A percentile compares a stretch with the other conserved stretches of the same genome.
phyloP scores from a whole-genome alignment of 2,113 vertebrate genomes.

The Neogale vison region DNA sequence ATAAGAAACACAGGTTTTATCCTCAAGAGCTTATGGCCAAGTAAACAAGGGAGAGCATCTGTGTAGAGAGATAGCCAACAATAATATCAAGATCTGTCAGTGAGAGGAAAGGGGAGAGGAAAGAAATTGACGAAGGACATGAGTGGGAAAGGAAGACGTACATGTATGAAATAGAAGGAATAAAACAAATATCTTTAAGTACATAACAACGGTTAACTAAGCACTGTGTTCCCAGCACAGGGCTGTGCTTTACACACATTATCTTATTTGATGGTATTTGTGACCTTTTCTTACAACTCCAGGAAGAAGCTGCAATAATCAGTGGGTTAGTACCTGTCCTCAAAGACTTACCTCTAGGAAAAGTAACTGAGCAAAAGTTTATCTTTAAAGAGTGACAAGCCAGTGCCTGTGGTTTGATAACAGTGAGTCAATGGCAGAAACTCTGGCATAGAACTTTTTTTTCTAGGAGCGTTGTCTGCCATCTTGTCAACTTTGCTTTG shows the following conservation, averaged over 20 bases:
- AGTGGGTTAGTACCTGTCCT: background rate
- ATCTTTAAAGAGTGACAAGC: background rate
- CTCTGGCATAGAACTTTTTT: background rate
- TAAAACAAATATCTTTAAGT: background rate
- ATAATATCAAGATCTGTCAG: background rate
- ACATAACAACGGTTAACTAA: background rate
- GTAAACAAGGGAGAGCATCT: background rate
- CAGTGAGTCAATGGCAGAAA: background rate
- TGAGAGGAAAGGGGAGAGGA: background rate
- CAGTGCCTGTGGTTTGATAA: background rate
- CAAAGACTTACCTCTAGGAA: background rate
- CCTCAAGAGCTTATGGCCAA: background rate
- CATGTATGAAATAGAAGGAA: background rate
- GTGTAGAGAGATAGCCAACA: background rate
- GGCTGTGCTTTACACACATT: background rate
- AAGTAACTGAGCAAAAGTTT: background rate
- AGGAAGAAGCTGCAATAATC: background rate
- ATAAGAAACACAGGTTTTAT: background rate
- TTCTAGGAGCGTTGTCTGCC: background rate
- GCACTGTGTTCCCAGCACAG: background rate
- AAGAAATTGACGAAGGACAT: background rate
- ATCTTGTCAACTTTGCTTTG: background rate
- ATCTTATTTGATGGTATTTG: background rate
- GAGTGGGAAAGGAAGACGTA: background rate
- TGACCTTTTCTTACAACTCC: background rate